Base-by-base conservation (phyloP, 1,140 invertebrate species). In the Phymastichus coffea region DNA sequence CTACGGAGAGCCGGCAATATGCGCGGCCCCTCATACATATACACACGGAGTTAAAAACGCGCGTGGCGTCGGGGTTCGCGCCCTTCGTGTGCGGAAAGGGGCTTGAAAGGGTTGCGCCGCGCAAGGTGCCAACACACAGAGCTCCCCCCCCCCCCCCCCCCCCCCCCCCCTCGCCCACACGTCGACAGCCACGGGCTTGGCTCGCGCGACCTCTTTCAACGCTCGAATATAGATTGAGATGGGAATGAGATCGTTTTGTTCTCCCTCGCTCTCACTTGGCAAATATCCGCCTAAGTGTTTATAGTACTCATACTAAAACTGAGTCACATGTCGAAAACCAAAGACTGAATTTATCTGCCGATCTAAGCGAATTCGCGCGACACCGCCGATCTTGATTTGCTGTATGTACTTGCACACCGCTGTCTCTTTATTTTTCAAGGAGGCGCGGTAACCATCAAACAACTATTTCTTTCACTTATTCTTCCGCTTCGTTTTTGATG, bases 221-320 rank as follows among this genome's bases (percentile, higher is more conserved):
- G 75, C 72, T 74, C 75, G 75, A 75, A 76, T 75, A 77, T 77
- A 77, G 73, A 77, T 76, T 77, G 73, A 73, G 68, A 74, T 73
- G 74, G 69, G 74, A 74, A 77, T 76, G 74, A 76, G 75, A 76
- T 65, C 65, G 72, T 74, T 77, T 77, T 76, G 72, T 75, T 60
- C 47, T 57, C 63, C 62, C 59, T 61, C 52, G 55, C 63, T 56
- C n/a, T n/a, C n/a, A n/a, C n/a, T n/a, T n/a, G n/a, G n/a, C n/a
- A n/a, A n/a, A n/a, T n/a, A n/a, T n/a, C n/a, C n/a, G n/a, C n/a
- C n/a, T n/a, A n/a, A n/a, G n/a, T n/a, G n/a, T n/a, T n/a, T n/a
- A n/a, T n/a, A n/a, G n/a, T n/a, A n/a, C n/a, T n/a, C n/a, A n/a
- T n/a, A n/a, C n/a, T n/a, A n/a, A n/a, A n/a, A n/a, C n/a, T n/a